Evolutionary conservation across 2,113 vertebrate genomes (phyloP), one percentile per base, ranked within the genome.

Genomic region (Psephotus haematonotus): DNA sequence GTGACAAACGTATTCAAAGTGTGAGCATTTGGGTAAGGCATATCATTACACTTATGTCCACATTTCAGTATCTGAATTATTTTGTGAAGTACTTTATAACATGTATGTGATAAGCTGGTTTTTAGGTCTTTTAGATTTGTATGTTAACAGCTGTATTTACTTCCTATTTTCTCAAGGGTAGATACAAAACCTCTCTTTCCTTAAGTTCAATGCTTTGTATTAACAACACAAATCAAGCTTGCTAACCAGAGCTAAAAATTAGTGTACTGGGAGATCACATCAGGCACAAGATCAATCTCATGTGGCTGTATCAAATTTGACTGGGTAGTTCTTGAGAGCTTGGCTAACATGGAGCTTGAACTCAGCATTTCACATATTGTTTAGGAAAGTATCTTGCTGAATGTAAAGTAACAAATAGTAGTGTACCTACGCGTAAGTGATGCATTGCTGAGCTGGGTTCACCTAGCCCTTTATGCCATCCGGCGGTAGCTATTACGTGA

Each of bases 81-180:
- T 77, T 74, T n/a, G 27, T 76, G 11, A 76, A 55, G 17, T 15
- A 13, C 20, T 86, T 74, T 47, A 17, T 49, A 37, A 64, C 1
- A 0, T 35, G 10, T 33, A 29, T 27, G 11, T 14, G 15, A 14
- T 65, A 43, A 77, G 5, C 41, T 78, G 18, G 0, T 8, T 62
- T 91, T 78, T 84, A 75, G 49, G 8, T 57, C 35, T 69, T 95
- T 83, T 55, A 33, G 39, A 59, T 59, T 33, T 80, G 7, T 15
- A 6, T 41, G 9, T 53, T 68, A 80, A n/a, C 33, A 74, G 33
- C 41, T 90, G 10, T 55, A 41, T 84, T 91, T 80, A 69, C 10
- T 50, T 69, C 14, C 7, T 9, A 1, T 67, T 91, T 81, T 33
- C 24, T 78, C 20, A 59, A 70, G 19, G 83, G 33, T 68, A 50